Evolutionary conservation across 2,797 vertebrate genomes (phyloP).

Genomic region (Lerista edwardsae): DNA sequence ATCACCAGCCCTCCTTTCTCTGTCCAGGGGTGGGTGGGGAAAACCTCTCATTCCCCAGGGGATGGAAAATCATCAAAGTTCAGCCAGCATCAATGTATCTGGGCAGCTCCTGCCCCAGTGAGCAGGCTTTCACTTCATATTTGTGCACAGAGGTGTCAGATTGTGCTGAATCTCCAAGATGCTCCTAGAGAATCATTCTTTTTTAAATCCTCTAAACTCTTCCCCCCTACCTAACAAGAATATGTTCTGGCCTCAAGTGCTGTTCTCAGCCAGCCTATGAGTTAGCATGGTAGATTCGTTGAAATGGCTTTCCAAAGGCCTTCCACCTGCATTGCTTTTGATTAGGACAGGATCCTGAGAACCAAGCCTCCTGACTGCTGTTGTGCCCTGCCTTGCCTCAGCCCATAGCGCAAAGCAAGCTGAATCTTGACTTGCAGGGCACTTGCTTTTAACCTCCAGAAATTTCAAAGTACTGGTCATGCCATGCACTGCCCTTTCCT

Average conservation of each 20-base stretch:
- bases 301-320: background rate
- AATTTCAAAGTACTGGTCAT: background rate
- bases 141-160: background rate
- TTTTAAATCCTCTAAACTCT: background rate
- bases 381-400: background rate
- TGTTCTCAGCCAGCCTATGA: background rate
- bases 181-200: constrained; percentile 3
- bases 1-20: constrained; percentile 42
- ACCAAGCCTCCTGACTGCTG: constrained; percentile 26
- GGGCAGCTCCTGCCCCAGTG: constrained; percentile 9
- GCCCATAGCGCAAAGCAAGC: background rate
- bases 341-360: constrained; percentile 6
- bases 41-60: background rate
- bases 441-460: background rate
- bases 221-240: background rate
- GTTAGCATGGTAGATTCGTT: background rate
- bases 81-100: constrained; percentile 1
- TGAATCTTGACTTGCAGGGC: background rate
- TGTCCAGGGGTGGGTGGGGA: background rate
- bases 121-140: constrained; percentile 22
- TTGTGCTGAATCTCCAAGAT: background rate
- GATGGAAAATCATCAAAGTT: constrained; percentile 29
- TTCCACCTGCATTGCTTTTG: background rate
- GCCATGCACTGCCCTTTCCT: background rate
- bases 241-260: background rate